Conservation (phyloP, 2,888 invertebrate species). For the Asteroscopus sphinx region DNA sequence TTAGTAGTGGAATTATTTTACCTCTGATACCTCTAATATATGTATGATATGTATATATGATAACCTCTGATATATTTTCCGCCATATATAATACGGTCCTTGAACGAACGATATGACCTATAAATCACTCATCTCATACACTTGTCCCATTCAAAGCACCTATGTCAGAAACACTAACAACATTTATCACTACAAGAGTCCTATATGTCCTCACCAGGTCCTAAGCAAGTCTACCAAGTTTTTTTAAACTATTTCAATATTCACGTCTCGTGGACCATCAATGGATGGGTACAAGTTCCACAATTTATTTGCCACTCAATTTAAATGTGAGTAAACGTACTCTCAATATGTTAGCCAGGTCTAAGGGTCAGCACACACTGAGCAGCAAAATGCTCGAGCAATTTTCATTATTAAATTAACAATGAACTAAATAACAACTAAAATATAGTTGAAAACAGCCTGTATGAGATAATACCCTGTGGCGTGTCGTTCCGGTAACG, state of each 20-base stretch:
- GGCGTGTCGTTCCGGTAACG: no score
- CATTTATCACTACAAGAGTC: slow-evolving; percentile 1
- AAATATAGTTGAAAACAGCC: no score
- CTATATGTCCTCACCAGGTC: neutral
- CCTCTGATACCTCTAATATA: no score
- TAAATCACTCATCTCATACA: neutral
- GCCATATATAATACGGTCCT: neutral
- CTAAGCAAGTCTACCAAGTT: slow-evolving; percentile 11
- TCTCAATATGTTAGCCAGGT: slow-evolving; percentile 4
- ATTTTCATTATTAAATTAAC: no score
- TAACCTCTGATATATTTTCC: no score
- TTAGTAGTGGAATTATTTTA: no score
- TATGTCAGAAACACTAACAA: neutral
- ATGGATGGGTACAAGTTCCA: slow-evolving; percentile 47
- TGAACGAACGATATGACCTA: neutral
- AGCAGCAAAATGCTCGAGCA: no score
- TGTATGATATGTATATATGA: no score
- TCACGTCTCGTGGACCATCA: slow-evolving; percentile 44
- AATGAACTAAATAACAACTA: no score
- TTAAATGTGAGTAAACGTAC: slow-evolving; percentile 37
- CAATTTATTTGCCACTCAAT: slow-evolving; percentile 59
- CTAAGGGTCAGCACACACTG: no score
- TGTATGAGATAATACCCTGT: no score
- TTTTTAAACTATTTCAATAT: slow-evolving; percentile 38
- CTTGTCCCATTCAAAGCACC: neutral